phyloP scores from a whole-genome alignment of 2,113 vertebrate species.

The Melozone crissalis region DNA sequence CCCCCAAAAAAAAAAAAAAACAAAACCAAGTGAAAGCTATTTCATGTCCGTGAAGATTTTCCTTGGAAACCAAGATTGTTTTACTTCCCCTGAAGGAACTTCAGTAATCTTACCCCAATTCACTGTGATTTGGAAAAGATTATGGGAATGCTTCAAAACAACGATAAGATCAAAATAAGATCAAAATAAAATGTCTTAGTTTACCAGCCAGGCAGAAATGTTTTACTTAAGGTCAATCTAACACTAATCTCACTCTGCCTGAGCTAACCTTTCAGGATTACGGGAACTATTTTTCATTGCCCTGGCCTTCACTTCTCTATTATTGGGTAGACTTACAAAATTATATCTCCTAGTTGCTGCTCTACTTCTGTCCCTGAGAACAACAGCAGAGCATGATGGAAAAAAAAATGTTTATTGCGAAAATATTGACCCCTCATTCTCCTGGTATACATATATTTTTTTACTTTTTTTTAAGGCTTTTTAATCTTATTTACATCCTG shows the following conservation, averaged over 20 bases:
- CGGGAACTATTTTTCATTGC: neutral
- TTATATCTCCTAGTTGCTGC: neutral
- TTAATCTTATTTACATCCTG: neutral
- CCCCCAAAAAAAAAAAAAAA: neutral
- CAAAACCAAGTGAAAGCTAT: neutral
- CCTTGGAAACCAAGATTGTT: neutral
- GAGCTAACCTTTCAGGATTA: slow-evolving; percentile 23
- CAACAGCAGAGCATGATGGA: neutral
- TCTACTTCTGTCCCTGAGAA: neutral
- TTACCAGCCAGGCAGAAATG: slow-evolving; percentile 18
- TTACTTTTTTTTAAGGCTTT: neutral
- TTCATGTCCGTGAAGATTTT: neutral
- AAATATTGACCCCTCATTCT: neutral
- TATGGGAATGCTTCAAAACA: slow-evolving; percentile 21
- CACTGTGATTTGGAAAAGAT: slow-evolving; percentile 27
- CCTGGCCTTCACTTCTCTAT: neutral
- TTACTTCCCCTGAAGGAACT: neutral
- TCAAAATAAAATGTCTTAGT: neutral
- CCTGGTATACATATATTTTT: too few relatives aligned
- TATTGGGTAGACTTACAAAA: neutral
- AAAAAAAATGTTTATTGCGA: neutral
- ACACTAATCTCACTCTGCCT: neutral
- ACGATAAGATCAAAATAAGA: slow-evolving; percentile 7
- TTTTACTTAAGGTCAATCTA: neutral
- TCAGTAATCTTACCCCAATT: neutral